Evolutionary conservation across 2,113 vertebrate genomes (phyloP), one percentile per base, ranked within the genome.

Genomic region (Neolamprologus brichardi): DNA sequence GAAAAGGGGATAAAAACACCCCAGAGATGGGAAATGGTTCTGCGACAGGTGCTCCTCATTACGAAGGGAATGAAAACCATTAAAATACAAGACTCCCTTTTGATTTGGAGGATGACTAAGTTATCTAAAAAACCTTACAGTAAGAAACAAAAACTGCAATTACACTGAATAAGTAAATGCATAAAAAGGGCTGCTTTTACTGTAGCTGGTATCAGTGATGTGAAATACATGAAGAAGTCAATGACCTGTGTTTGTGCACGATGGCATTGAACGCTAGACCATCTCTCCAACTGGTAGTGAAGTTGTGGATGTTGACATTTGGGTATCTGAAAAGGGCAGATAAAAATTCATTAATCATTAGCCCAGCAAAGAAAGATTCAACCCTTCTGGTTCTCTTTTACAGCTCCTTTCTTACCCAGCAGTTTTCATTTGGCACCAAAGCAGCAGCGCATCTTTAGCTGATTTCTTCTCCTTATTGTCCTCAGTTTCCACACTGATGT

Each of bases 401-500:
- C n/a, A 32, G 8, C 20, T 12, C 10, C 7, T 62, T 81, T 79
- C 97, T 96, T 78, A 98, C 98, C 98, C 98, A 1, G 98, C 98
- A 0, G 98, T 99, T 95, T 99, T 99, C 98, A 99, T 99, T 95
- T 99, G 98, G 93, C 98, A 99, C 98, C 98, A 99, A 46, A 98
- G 96, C 86, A 98, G 95, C 83, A 99, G 95, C 4, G 98, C 98
- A 7, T 99, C 98, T 95, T 99, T 99, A 89, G 98, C 98, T 0
- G 98, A 99, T 84, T 98, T 98, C 85, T 97, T 98, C 94, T 99
- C 98, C 88, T 98, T 98, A 93, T 98, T 99, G 94, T 99, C 98
- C 86, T 96, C 98, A 0, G 98, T 99, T 93, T 98, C 98, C 84
- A 99, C 98, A 7, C 98, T 99, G 93, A 99, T 99, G 94, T 99